Conservation (phyloP, 2,888 invertebrate genomes). For the Leucophora obtusa region DNA sequence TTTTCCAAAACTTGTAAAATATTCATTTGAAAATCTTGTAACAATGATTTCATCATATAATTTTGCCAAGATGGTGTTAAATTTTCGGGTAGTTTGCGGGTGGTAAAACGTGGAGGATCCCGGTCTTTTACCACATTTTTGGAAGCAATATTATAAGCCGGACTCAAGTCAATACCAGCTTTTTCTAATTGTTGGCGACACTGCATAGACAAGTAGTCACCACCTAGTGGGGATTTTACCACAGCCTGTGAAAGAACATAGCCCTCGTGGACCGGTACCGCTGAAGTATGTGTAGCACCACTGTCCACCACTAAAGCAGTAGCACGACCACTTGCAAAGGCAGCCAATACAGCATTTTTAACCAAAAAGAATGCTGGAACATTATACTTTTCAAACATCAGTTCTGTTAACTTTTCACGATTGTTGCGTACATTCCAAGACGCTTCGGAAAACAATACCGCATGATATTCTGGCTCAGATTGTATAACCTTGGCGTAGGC, state of each 20-base stretch:
- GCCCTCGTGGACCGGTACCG: conserved; percentile 96
- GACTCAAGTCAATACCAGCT: conserved; percentile 85
- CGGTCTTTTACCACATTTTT: conserved; percentile 95
- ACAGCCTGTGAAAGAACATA: conserved; percentile 97
- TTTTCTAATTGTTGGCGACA: conserved; percentile 83
- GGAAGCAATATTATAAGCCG: conserved; percentile 84
- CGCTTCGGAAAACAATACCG: conserved; percentile 98
- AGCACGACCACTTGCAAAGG: conserved; percentile 95
- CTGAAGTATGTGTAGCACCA: conserved; percentile 98
- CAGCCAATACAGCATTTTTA: conserved; percentile 98
- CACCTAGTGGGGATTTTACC: conserved; percentile 96
- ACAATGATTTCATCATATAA: conserved; percentile 93
- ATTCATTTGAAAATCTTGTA: conserved; percentile 81
- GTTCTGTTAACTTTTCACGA: conserved; percentile 95
- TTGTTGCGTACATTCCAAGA: conserved; percentile 96
- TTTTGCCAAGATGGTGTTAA: conserved; percentile 95
- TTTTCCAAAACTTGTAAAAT: conserved; percentile 88
- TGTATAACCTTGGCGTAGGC: conserved; percentile 96
- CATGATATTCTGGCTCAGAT: conserved; percentile 96
- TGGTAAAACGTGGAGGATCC: conserved; percentile 90
- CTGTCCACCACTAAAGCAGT: conserved; percentile 95
- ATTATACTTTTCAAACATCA: conserved; percentile 99
- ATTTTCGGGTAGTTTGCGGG: conserved; percentile 88
- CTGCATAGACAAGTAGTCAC: conserved; percentile 94
- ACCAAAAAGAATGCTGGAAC: conserved; percentile 98